Evolutionary conservation across 2,888 invertebrate genomes (phyloP).

Genomic region (Rhimphoctona megacephalus): DNA sequence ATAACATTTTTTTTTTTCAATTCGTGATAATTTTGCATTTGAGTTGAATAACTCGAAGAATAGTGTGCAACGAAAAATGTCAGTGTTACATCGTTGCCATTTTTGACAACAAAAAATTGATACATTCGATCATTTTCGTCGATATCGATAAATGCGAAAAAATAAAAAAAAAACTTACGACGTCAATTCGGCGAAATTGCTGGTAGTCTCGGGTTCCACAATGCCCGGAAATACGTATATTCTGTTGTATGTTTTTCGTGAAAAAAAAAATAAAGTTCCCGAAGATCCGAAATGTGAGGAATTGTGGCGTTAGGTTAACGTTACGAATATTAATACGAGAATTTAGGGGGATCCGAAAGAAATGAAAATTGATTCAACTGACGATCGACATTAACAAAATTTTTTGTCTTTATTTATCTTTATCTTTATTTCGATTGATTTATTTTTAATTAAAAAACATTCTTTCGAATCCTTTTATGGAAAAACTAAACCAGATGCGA

Average conservation of each 20-base stretch:
- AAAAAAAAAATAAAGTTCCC: background rate
- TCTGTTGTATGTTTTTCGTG: background rate
- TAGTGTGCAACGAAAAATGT: background rate
- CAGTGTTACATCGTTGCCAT: background rate
- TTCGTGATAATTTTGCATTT: background rate
- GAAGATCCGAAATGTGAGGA: constrained; percentile 3
- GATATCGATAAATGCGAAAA: background rate
- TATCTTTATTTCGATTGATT: background rate
- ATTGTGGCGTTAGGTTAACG: constrained; percentile 33
- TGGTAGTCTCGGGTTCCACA: background rate
- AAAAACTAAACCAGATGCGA: background rate
- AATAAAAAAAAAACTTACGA: constrained; percentile 36
- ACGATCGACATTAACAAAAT: constrained; percentile 32
- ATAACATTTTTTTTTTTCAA: background rate
- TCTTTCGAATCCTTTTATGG: background rate
- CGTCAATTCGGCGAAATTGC: background rate
- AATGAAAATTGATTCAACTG: constrained; percentile 39
- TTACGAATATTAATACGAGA: constrained; percentile 25
- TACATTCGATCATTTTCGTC: background rate
- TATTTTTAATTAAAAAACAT: background rate
- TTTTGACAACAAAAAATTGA: background rate
- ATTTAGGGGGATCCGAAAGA: constrained; percentile 35
- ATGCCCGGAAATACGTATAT: background rate
- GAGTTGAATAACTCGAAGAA: background rate
- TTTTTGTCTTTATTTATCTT: constrained; percentile 32